Base-by-base conservation (phyloP, 2,113 vertebrate species). In the Entelurus aequoreus region DNA sequence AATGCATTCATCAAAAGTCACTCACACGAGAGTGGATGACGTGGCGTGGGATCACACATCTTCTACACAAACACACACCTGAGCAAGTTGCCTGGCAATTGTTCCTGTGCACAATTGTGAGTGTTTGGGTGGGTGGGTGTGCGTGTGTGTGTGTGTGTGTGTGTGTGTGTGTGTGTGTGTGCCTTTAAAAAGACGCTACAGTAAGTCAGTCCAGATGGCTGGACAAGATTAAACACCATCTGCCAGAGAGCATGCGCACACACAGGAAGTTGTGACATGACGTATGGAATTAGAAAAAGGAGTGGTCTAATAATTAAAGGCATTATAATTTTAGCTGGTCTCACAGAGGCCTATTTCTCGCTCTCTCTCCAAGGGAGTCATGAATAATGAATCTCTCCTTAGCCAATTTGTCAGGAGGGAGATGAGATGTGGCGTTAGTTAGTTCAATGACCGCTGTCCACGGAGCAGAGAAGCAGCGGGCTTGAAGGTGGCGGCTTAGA, bases 281-380 rank as follows among this genome's bases (percentile, higher is more conserved):
- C 62, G 68, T 65, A 65, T 72, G 15, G 15, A 68, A 56, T 56
- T 14, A 72, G 58, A 76, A 65, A 73, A 73, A 68, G 58, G 15
- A 75, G 48, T 61, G 55, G 40, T 56, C 5, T 74, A 61, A 68
- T 69, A 19, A 56, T n/a, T 37, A 60, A 60, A 65, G 51, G 40
- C 50, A 2, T 70, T 19, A 70, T 40, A n/a, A 53, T 37, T 62
- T 54, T 38, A 58, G 19, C 46, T 13, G 51, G 54, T 57, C 53
- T 60, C 60, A 54, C 61, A 5, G 58, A 35, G 37, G 8, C 15
- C 42, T 28, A 28, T 28, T 28, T 3, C 1, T 60, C 37, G 15
- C 8, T 49, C 35, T 10, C 21, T 47, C 49, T 66, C 52, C 15
- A 2, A 0, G 50, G 50, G 37, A 36, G n/a, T 15, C n/a, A n/a